A percentile compares a stretch with the other conserved stretches of the same genome.
phyloP scores from a whole-genome alignment of 2,113 vertebrate species.

The Machaerirhynchus nigripectus region DNA sequence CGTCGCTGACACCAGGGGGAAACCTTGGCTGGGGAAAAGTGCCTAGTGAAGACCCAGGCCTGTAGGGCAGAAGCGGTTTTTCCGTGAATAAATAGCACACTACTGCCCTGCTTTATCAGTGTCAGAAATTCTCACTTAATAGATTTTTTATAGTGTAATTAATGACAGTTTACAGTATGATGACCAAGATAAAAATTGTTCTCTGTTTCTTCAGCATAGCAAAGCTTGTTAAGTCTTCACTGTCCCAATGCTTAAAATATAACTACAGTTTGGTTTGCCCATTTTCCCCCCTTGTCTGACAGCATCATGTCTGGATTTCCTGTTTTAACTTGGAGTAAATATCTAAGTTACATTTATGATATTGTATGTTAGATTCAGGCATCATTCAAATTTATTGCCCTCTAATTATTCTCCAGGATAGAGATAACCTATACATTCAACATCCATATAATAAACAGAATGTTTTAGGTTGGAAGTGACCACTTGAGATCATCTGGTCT shows the following conservation, averaged over 20 bases:
- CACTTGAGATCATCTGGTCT: neutral
- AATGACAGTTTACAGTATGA: neutral
- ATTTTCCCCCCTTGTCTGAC: rapidly evolving
- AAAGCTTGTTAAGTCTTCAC: neutral
- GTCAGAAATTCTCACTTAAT: neutral
- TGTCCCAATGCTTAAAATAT: neutral
- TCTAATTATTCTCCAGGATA: neutral
- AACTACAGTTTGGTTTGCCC: neutral
- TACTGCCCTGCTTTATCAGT: neutral
- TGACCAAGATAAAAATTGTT: neutral
- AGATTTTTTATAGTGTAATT: neutral
- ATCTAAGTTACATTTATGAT: neutral
- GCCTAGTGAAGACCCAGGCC: rapidly evolving
- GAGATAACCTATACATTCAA: neutral
- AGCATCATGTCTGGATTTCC: neutral
- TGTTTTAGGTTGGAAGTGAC: neutral
- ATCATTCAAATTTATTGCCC: neutral
- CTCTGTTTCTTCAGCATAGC: rapidly evolving
- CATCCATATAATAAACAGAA: neutral
- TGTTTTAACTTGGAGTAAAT: neutral
- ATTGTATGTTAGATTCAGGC: neutral
- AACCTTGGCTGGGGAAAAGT: neutral
- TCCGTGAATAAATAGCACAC: rapidly evolving
- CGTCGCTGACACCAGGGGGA: neutral
- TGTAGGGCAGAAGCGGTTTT: neutral